A percentile compares a stretch with the other conserved stretches of the same genome.
Conservation (phyloP, 1,140 invertebrate genomes). For the Gryon sp. region DNA sequence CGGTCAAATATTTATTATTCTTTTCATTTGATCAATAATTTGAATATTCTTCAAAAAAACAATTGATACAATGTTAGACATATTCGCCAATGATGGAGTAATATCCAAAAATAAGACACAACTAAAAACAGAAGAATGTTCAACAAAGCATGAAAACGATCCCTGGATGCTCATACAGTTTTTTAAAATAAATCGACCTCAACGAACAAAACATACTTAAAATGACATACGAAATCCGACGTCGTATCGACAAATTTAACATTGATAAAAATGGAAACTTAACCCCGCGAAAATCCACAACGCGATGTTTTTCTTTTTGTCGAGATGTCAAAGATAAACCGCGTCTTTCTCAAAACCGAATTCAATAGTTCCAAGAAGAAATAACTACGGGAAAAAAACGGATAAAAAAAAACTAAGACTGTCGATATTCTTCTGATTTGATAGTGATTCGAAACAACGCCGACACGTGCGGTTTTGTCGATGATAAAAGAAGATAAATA, state of each 20-base stretch:
- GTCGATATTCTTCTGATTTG: slow-evolving; percentile 32
- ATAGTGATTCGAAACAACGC: slow-evolving; percentile 35
- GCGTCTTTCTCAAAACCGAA: slow-evolving; percentile 17
- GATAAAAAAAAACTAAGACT: background rate
- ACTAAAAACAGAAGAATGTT: too few species aligned
- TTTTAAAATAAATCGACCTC: too few species aligned
- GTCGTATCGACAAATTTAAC: background rate
- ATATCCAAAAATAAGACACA: too few species aligned
- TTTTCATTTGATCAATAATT: too few species aligned
- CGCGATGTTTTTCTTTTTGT: slow-evolving; percentile 4
- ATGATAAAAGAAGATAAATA: slow-evolving; percentile 14
- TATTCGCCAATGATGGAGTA: too few species aligned
- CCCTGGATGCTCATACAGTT: too few species aligned
- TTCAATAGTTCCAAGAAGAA: slow-evolving; percentile 18
- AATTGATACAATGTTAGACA: too few species aligned
- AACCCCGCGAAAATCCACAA: slow-evolving; percentile 2
- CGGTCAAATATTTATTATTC: too few species aligned
- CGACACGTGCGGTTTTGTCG: slow-evolving; percentile 1
- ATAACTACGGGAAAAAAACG: slow-evolving; percentile 23
- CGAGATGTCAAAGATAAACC: slow-evolving; percentile 32
- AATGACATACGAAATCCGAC: too few species aligned
- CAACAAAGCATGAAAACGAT: too few species aligned
- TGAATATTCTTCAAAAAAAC: too few species aligned
- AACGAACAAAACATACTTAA: too few species aligned
- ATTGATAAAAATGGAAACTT: background rate